Base-by-base conservation (phyloP, 2,888 invertebrate species). In the Ectemnius continuus region DNA sequence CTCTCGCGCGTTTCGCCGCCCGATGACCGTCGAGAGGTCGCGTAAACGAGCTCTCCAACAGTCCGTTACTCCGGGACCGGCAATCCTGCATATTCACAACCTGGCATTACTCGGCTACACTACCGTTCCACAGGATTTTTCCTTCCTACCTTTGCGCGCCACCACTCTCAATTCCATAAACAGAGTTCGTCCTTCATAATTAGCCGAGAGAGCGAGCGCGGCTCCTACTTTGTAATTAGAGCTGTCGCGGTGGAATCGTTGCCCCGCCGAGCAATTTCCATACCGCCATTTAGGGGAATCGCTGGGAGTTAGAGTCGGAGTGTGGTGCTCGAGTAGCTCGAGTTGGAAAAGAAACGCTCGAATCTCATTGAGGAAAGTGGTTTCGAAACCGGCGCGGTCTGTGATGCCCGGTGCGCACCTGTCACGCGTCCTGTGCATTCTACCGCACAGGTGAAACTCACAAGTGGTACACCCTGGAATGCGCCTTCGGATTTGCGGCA, bases 1-100 rank as follows among this genome's bases (percentile, higher is more conserved):
- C 87, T 86, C 84, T 85, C 84, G 80, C 79, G 82, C 70, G 71
- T 72, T 79, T 78, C 78, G 74, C 79, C 74, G 60, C 76, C 67
- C 61, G 79, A 83, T 76, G 76, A 78, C 77, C 75, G 83, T 73
- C 72, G 63, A 71, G 82, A 82, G 82, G 83, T 81, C 81, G 81
- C 66, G 67, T 57, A 73, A 80, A 75, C 73, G 74, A 78, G 74
- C 67, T 73, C 36, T 36, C 66, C 58, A 57, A 36, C 65, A 61
- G 67, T 57, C 80, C 80, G 80, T 80, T 75, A 79, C 67, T 71
- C 52, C 62, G 61, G 61, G 36, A 36, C 56, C 72, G 20, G 66
- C 48, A 68, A 46, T 48, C 74, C 36, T 46, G 70, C 67, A 70
- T 75, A 76, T 75, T 69, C 73, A 77, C 65, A 36, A 36, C 69